Evolutionary conservation across 2,797 vertebrate species (phyloP), one percentile per base, ranked within the genome.

Genomic region (Syncerus caffer): DNA sequence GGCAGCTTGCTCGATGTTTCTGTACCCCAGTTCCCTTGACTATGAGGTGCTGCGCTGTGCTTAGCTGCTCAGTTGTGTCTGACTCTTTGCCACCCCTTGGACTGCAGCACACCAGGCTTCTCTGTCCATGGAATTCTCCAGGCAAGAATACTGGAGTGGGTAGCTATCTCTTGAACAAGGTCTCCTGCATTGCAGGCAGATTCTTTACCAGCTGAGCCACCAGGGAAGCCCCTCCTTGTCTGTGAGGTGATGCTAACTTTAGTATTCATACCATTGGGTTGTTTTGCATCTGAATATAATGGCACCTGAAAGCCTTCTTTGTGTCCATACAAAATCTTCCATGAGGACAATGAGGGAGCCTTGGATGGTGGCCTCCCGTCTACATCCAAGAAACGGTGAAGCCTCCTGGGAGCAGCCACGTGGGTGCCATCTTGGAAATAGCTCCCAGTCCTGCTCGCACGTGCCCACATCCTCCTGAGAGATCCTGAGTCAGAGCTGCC

Each of bases 321-420:
- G 27, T 19, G 15, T 31, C 27, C 4, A 0, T 47, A 31, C 15
- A 6, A 6, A 19, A 11, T 19, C 45, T 19, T 11, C 29, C 16
- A 31, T 19, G 27, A 50, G 15, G 45, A 79, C 15, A 31, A 11
- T 11, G 27, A 31, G 9, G 45, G 15, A 50, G 9, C 27, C 27
- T 79, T 50, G 29, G 29, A 2, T 6, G 45, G 15, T 79, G 76
- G 45, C 45, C 8, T 78, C 27, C 45, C 1, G 0, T 50, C 15
- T 10, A 11, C 15, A 78, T 10, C 27, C 15, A 11, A 50, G 45
- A 78, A 16, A 17, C 0, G 0, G 45, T 29, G 15, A 47, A 17
- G 2, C 14, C 42, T 47, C 14, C 25, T 29, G 14, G 45, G 45
- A 78, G 9, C 27, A 79, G 15, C 27, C 8, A 3, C 1, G 2